Evolutionary conservation across 2,888 invertebrate species (phyloP), one percentile per base, ranked within the genome.

Genomic region (Caenorhabditis sp.): DNA sequence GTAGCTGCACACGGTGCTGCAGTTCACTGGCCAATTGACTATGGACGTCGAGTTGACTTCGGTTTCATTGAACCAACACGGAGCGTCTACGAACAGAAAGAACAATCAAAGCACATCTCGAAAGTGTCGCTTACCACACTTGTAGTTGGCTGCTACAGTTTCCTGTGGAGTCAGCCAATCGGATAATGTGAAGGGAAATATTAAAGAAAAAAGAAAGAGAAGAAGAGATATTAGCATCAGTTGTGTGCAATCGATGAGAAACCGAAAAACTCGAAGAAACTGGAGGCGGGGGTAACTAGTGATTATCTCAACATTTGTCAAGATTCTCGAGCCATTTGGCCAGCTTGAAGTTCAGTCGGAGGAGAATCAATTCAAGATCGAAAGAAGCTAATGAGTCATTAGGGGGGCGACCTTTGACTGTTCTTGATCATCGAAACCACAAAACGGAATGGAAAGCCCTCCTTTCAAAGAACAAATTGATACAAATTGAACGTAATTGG

Each of bases 341-440:
- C 13, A 8, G 6, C 13, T 40, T 6, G 40, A 6, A 40, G 13
- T 11, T 11, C 6, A 13, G n/a, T n/a, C n/a, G n/a, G n/a, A n/a
- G n/a, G n/a, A 32, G 4, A 32, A 32, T 6, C 4, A 32, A 32
- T 32, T 32, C 32, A 32, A 32, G 5, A 4, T 32, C 5, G 9
- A 32, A 32, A 4, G 4, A 4, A 32, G 9, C 32, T 32, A 32
- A 32, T 32, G 32, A 32, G 32, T 32, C 32, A 32, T 4, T 32
- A 9, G 5, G 4, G 32, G 4, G 6, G 37, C 26, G 28, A 64
- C 32, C 58, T 68, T 58, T 47, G 22, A 56, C n/a, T 53, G 68
- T 56, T 28, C 18, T 6, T 32, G 68, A 68, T 68, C 68, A 58
- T 58, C 40, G 58, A 28, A 47, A 56, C 28, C 18, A 53, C 11